Percentiles rank a stretch among this genome's conserved stretches.
phyloP scores from a whole-genome alignment of 37 sponge, comb jelly and placozoan species.

The Geodia barretti region DNA sequence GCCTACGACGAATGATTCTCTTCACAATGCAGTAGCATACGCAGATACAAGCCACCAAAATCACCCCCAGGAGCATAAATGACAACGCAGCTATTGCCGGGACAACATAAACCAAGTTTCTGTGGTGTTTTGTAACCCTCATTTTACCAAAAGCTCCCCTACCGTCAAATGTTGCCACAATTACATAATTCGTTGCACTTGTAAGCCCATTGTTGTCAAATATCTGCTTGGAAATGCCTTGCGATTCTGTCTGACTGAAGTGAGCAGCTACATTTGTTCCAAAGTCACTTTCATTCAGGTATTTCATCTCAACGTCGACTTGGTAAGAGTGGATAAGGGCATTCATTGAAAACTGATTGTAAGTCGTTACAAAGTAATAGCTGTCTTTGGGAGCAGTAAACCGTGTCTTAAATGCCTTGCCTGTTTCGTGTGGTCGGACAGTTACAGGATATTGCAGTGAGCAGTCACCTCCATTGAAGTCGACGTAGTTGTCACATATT shows the following conservation, averaged over 20 bases:
- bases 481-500: not conserved
- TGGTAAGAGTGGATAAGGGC: not conserved
- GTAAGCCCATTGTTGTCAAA: too few relatives aligned
- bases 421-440: not conserved
- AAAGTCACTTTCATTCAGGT: not conserved
- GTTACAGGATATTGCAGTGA: not conserved
- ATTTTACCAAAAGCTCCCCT: too few relatives aligned
- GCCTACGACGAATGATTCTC: not conserved
- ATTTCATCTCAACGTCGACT: not conserved
- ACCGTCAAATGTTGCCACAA: too few relatives aligned
- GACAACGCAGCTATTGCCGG: not conserved
- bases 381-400: not conserved
- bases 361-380: not conserved
- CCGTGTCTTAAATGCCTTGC: not conserved
- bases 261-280: too few relatives aligned
- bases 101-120: not conserved
- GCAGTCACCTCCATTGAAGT: not conserved
- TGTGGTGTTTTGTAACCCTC: too few relatives aligned
- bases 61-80: too few relatives aligned
- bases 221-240: too few relatives aligned
- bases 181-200: not conserved
- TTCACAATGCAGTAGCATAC: not conserved
- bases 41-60: not conserved
- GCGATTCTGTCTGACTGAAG: too few relatives aligned
- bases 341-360: not conserved